Evolutionary conservation across 92 coral and sea anemone species (phyloP).

Genomic region (Actinernus sp.): DNA sequence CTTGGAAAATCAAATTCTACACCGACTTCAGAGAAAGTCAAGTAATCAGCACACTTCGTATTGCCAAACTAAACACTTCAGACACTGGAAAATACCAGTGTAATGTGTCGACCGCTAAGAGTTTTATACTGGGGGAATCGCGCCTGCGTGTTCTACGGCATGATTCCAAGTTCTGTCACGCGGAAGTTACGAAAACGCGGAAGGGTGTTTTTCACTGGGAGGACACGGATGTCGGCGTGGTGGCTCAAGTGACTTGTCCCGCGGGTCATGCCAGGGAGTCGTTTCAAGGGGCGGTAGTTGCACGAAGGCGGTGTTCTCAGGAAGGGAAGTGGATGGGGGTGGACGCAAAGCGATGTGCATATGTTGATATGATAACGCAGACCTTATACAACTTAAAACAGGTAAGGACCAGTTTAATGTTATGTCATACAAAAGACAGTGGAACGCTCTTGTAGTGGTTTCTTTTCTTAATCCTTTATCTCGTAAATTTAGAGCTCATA

Average conservation of each 20-base stretch:
- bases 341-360: slow-evolving; percentile 65
- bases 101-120: slow-evolving; percentile 47
- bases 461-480: too few species aligned
- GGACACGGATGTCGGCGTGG: slow-evolving; percentile 64
- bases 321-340: slow-evolving; percentile 67
- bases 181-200: slow-evolving; percentile 60
- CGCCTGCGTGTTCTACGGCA: slow-evolving; percentile 57
- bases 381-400: slow-evolving; percentile 53
- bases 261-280: slow-evolving; percentile 53
- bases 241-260: slow-evolving; percentile 74
- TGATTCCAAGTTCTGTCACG: slow-evolving; percentile 55
- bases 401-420: slow-evolving; percentile 58
- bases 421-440: too few species aligned
- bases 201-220: slow-evolving; percentile 87
- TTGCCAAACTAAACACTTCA: slow-evolving; percentile 25
- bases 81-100: slow-evolving; percentile 80
- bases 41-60: slow-evolving; percentile 24
- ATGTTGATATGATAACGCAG: slow-evolving; percentile 68
- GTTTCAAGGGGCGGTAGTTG: slow-evolving; percentile 30
- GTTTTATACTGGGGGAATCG: slow-evolving; percentile 48
- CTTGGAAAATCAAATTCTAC: slow-evolving; percentile 25
- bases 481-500: too few species aligned
- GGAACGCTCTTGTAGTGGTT: too few species aligned
- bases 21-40: slow-evolving; percentile 13
- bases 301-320: slow-evolving; percentile 63